Evolutionary conservation across 2,888 invertebrate species (phyloP), one percentile per base, ranked within the genome.

Genomic region (Formica aserva): DNA sequence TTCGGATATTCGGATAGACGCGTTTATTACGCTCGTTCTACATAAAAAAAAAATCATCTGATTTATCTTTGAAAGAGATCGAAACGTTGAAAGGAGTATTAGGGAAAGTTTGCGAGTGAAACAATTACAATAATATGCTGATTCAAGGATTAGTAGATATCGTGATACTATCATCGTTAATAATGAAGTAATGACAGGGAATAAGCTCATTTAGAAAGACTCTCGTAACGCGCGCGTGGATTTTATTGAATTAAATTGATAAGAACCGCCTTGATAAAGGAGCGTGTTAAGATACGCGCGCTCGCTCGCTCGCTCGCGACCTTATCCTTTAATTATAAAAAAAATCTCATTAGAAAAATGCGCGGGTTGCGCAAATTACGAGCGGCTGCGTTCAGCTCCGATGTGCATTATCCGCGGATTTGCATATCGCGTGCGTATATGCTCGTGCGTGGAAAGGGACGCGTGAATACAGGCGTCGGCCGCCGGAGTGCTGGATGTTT

Each of bases 371-470:
- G 88, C 90, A 91, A 92, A 92, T 93, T 92, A 92, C 88, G 84
- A 71, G 86, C 66, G 52, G 13, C 84, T 81, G 83, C 87, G 85
- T 87, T 89, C 81, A 85, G 57, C 62, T 83, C 29, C 76, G 87
- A 85, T 87, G 86, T 87, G 88, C 86, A 62, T 93, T 91, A 87
- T 91, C 90, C 81, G 72, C 66, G 86, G 86, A 93, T 93, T 93
- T 92, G 92, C 92, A 93, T 93, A 93, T 93, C 90, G 93, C 93
- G 91, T 93, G 93, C 57, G 18, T 69, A 60, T 71, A 72, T 62
- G 45, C 83, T 15, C 69, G 78, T 6, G 32, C 26, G 77, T n/a
- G 57, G 9, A 55, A 74, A n/a, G 52, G 72, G 84, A 83, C 74
- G 83, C 81, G 72, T 66, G 57, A 78, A 32, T 76, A 38, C 63